phyloP scores from a whole-genome alignment of 1,140 invertebrate species.

The Drosophila sulfurigaster region DNA sequence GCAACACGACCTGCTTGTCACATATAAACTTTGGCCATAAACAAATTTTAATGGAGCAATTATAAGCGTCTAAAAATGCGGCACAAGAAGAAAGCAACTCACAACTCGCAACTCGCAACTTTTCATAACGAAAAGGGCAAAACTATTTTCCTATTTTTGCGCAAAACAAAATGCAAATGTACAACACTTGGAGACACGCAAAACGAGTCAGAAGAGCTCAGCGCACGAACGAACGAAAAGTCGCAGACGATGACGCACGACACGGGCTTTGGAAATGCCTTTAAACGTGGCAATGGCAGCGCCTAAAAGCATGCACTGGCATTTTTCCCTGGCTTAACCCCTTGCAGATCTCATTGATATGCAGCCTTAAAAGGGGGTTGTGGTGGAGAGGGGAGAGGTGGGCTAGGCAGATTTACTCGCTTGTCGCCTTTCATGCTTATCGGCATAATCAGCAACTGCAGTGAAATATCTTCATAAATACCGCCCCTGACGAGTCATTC shows the following conservation, averaged over 20 bases:
- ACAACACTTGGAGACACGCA: slow-evolving; percentile 71
- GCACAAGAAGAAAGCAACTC: slow-evolving; percentile 50
- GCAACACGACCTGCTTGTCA: slow-evolving; percentile 57
- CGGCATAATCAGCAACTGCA: slow-evolving; percentile 65
- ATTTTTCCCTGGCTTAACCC: slow-evolving; percentile 26
- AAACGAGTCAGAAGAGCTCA: not conserved
- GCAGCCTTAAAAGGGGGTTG: slow-evolving; percentile 35
- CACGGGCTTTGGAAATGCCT: slow-evolving; percentile 52
- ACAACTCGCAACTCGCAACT: slow-evolving; percentile 52
- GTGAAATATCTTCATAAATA: slow-evolving; percentile 73
- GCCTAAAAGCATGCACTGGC: slow-evolving; percentile 39
- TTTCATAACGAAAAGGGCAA: slow-evolving; percentile 68
- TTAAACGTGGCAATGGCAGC: slow-evolving; percentile 52
- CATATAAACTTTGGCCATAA: slow-evolving; percentile 74
- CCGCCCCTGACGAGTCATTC: slow-evolving; percentile 46
- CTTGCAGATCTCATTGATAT: slow-evolving; percentile 62
- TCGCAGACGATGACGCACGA: slow-evolving; percentile 66
- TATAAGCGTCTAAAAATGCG: slow-evolving; percentile 76
- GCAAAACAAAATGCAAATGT: slow-evolving; percentile 73
- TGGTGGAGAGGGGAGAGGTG: not conserved
- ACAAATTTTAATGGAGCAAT: slow-evolving; percentile 83
- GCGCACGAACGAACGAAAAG: slow-evolving; percentile 25
- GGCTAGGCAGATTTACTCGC: slow-evolving; percentile 23
- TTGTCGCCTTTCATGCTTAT: slow-evolving; percentile 71
- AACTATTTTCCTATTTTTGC: slow-evolving; percentile 60